These are phyloP conservation scores for Cremastobaeus sp. DNA, from an alignment of 2,888 invertebrate species.

Conservation along the genomic window DNA sequence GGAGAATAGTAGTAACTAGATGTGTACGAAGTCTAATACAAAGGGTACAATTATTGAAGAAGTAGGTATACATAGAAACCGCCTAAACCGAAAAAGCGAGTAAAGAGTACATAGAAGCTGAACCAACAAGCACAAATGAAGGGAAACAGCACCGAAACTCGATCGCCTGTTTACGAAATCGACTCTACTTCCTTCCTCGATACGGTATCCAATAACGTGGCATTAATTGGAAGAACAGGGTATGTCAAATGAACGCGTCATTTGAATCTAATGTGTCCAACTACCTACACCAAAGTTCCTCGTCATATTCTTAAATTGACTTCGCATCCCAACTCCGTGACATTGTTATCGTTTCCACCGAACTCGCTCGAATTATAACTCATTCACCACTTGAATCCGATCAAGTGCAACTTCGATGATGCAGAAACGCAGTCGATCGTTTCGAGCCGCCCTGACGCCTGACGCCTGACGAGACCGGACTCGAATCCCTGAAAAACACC, in stretches of 20 bases:
- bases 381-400: slow-evolving; percentile 6
- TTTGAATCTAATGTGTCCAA: slow-evolving; percentile 58
- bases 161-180: slow-evolving; percentile 70
- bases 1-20: slow-evolving; percentile 65
- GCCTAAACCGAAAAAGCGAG: slow-evolving; percentile 24
- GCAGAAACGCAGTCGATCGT: no score
- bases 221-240: slow-evolving; percentile 61
- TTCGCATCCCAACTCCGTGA: slow-evolving; percentile 10
- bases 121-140: background rate
- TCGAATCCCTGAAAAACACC: no score
- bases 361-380: slow-evolving; percentile 8
- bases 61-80: slow-evolving; percentile 68
- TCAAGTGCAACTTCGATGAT: slow-evolving; percentile 14
- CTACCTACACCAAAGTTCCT: slow-evolving; percentile 57
- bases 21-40: slow-evolving; percentile 65
- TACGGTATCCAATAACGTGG: slow-evolving; percentile 52
- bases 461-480: no score
- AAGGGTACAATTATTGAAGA: slow-evolving; percentile 63
- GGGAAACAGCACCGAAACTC: slow-evolving; percentile 51
- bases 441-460: no score
- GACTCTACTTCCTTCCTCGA: slow-evolving; percentile 53
- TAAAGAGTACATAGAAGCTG: slow-evolving; percentile 5
- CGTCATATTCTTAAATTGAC: slow-evolving; percentile 49
- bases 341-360: slow-evolving; percentile 25
- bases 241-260: slow-evolving; percentile 59